phyloP scores from a whole-genome alignment of 2,888 invertebrate species.

The Parascotia fuliginaria region DNA sequence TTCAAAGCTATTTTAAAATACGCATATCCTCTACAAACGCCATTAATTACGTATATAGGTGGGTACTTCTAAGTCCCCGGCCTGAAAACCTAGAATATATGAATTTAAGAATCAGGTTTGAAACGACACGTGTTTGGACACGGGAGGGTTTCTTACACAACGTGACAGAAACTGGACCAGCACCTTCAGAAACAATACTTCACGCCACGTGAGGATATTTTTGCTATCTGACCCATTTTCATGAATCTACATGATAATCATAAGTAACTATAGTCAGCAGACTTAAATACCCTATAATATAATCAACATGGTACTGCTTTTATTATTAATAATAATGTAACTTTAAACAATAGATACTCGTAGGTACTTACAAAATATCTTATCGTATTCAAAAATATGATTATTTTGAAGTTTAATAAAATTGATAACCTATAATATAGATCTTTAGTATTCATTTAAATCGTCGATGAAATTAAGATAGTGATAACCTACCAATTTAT shows the following conservation, averaged over 20 bases:
- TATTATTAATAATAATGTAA: no score
- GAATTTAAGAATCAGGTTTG: slow-evolving; percentile 59
- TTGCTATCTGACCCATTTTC: slow-evolving; percentile 32
- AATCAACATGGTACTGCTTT: no score
- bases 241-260: slow-evolving; percentile 2
- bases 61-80: slow-evolving; percentile 42
- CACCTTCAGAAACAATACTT: slow-evolving; percentile 12
- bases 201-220: slow-evolving; percentile 31
- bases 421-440: no score
- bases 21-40: slow-evolving; percentile 33
- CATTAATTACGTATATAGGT: slow-evolving; percentile 1
- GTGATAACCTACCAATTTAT: no score
- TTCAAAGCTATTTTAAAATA: slow-evolving; percentile 27
- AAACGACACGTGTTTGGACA: slow-evolving; percentile 53
- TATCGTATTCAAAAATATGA: no score
- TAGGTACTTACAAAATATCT: no score
- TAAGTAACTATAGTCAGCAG: slow-evolving; percentile 15
- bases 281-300: no score
- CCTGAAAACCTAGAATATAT: slow-evolving; percentile 69
- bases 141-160: slow-evolving; percentile 48
- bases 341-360: no score
- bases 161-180: slow-evolving; percentile 46
- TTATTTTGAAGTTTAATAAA: no score
- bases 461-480: no score
- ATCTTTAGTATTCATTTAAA: no score